Base-by-base conservation (phyloP, 2,797 vertebrate genomes). In the Muraenolepis orangiensis region DNA sequence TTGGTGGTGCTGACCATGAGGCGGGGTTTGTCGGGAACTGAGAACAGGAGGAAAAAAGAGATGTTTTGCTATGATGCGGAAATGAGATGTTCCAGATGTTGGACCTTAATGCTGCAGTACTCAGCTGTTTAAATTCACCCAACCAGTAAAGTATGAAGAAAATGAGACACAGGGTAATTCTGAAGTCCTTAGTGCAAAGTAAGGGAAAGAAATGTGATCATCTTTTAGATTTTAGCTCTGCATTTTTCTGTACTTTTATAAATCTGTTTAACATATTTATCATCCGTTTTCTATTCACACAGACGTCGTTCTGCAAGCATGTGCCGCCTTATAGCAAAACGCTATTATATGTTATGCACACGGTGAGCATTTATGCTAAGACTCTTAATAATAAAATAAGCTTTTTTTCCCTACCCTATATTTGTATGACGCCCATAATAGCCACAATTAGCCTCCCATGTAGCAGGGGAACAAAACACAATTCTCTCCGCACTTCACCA, bases 1-100 rank as follows among this genome's bases (percentile, higher is more conserved):
- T 98, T 98, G 73, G 98, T 99, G 84, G 97, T 94, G 88, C 96
- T 99, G 85, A 99, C 96, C 93, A 97, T 96, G 71, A 99, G 96
- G 0, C 97, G 92, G 76, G 98, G 98, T 92, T 95, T 98, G 23
- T 98, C 98, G 89, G 98, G 98, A 94, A 99, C 98, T 99, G 88
- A 70, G 91, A 87, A 64, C n/a, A 13, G 10, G 10, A 26, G 23
- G 57, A 11, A 4, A 13, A 26, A 64, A 23, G 51, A 6, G 4
- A 1, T 38, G 36, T 38, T 38, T 7, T 38, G 10, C 11, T 12
- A 84, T 23, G 72, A 84, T 23, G 72, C 46, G 2, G 4, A 72
- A 29, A 34, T 64, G 7, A 1, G 8, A 66, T 66, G 64, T 29
- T 66, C 29, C 64, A 13, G 64, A 8, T 38, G 74, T 74, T 4